These are phyloP conservation scores for Lasioglossum marginatum DNA, from an alignment of 2,888 invertebrate species.

Conservation along the genomic window DNA sequence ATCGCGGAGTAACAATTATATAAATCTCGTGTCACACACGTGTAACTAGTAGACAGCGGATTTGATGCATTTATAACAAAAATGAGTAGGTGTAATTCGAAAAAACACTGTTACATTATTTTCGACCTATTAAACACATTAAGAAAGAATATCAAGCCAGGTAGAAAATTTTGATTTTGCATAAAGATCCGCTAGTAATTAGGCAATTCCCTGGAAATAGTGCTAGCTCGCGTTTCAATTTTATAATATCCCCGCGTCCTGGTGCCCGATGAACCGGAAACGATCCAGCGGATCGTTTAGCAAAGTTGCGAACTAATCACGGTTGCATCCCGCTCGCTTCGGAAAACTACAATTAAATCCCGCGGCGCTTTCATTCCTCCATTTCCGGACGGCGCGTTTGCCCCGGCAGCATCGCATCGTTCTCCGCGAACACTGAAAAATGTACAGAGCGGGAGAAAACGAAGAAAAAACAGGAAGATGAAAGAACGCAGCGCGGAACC, in stretches of 20 bases:
- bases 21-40: not conserved
- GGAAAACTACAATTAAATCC: slow-evolving; percentile 7
- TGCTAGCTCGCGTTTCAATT: not conserved
- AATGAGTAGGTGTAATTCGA: no score
- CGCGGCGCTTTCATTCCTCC: slow-evolving; percentile 6
- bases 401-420: not conserved
- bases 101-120: no score
- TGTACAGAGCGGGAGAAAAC: not conserved
- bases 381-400: not conserved
- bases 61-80: no score
- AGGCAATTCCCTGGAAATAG: no score
- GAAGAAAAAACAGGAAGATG: not conserved
- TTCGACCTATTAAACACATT: no score
- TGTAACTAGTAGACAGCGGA: no score
- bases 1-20: not conserved
- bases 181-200: no score
- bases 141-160: no score
- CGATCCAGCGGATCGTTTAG: slow-evolving; percentile 10
- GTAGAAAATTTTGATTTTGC: no score
- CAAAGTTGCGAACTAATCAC: slow-evolving; percentile 9
- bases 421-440: not conserved
- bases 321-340: not conserved
- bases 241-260: not conserved
- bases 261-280: not conserved
- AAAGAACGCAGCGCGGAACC: not conserved